Conservation (phyloP, 1,140 invertebrate species). For the Apolygus lucorum region DNA sequence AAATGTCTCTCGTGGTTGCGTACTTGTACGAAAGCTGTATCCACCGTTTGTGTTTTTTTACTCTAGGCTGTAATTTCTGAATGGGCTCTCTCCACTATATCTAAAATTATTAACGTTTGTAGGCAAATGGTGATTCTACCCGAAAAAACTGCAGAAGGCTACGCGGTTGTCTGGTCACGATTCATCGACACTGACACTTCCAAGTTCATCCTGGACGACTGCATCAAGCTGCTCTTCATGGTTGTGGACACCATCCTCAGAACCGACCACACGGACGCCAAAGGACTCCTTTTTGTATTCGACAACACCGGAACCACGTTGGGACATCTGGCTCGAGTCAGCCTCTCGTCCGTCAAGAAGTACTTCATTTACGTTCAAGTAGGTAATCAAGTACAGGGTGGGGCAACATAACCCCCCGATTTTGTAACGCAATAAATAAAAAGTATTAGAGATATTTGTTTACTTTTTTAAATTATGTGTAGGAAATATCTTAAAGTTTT, state of each 20-base stretch:
- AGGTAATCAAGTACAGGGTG: too few relatives aligned
- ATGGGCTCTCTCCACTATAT: too few relatives aligned
- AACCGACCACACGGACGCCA: conserved; percentile 31
- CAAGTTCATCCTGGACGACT: conserved; percentile 55
- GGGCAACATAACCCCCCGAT: too few relatives aligned
- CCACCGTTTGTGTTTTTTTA: too few relatives aligned
- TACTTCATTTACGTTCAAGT: conserved; percentile 58
- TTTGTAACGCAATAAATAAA: too few relatives aligned
- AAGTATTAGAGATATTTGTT: too few relatives aligned
- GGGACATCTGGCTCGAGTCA: conserved; percentile 51
- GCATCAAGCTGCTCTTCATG: conserved; percentile 47
- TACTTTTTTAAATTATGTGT: too few relatives aligned
- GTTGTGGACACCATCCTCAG: conserved; percentile 30
- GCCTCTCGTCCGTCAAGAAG: conserved; percentile 46
- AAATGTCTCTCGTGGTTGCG: too few relatives aligned
- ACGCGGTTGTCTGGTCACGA: conserved; percentile 52
- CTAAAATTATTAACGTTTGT: too few relatives aligned
- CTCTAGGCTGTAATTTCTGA: too few relatives aligned
- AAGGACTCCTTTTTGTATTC: conserved; percentile 45
- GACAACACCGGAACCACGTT: conserved; percentile 53
- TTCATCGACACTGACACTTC: conserved; percentile 50
- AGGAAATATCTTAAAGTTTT: too few relatives aligned
- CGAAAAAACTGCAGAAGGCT: conserved; percentile 44
- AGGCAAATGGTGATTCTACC: conserved; percentile 31
- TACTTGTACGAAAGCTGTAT: too few relatives aligned